Evolutionary conservation across 2,797 vertebrate genomes (phyloP), one percentile per base, ranked within the genome.

Genomic region (Leuciscus waleckii): DNA sequence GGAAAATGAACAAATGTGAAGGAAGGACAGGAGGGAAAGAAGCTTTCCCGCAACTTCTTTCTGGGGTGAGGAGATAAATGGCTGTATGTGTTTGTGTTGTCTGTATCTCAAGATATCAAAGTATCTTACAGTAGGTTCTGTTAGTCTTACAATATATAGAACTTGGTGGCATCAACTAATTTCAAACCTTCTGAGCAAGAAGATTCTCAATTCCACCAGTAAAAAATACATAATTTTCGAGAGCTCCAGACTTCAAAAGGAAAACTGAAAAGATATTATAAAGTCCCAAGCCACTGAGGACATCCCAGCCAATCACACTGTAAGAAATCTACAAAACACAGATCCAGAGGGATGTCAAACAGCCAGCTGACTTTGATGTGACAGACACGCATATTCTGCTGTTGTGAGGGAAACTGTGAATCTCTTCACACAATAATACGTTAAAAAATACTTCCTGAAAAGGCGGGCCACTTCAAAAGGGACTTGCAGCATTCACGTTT

Each of bases 351-450:
- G 84, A 89, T 83, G 46, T 49, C 63, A 84, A 29, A 83, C 77
- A 71, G 79, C 85, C 79, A 89, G 85, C 84, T 86, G 85, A 85
- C 82, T 70, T 81, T 82, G 51, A 75, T 68, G 61, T 70, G 71
- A 51, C 85, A 86, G 73, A 78, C 43, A 41, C 58, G 75, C 73
- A 69, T 54, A 82, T 76, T 54, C 65, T 75, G 54, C 70, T 68
- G 39, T 56, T 78, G 63, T 76, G 43, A 49, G 67, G 54, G 26
- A 67, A 77, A 74, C 85, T 86, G 46, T 79, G 39, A 71, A 89
- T 70, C 86, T 83, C 56, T 70, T 84, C 65, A 82, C 32, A 69
- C 79, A 88, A 70, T 70, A 86, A 87, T 74, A 87, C 21, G 4
- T 19, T 39, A 21, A 67, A 86, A 76, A 85, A 87, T 23, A 17